A percentile compares a stretch with the other conserved stretches of the same genome.
Evolutionary conservation across 2,888 invertebrate genomes (phyloP).

Genomic region (Cheilosia urbana): DNA sequence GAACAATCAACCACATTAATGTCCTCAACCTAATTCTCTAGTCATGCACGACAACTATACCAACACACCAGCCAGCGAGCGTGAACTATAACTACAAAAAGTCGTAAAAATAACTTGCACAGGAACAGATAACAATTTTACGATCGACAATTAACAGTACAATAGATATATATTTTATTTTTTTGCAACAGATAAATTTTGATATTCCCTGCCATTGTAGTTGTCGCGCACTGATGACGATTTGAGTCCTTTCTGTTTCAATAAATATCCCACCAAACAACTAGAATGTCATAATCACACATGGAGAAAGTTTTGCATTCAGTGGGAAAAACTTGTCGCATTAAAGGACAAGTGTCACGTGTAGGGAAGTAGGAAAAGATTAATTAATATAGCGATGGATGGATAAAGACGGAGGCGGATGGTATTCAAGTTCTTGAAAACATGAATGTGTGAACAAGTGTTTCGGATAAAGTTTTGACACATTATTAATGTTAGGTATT

Average conservation of each 20-base stretch:
- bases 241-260: constrained; percentile 26
- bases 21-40: constrained; percentile 33
- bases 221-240: constrained; percentile 38
- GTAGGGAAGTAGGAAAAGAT: constrained; percentile 41
- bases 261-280: too few relatives aligned
- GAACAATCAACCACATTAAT: constrained; percentile 44
- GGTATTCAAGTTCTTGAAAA: constrained; percentile 32
- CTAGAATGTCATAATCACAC: constrained; percentile 9
- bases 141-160: constrained; percentile 64
- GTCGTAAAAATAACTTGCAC: constrained; percentile 45
- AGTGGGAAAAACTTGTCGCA: constrained; percentile 53
- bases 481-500: constrained; percentile 57
- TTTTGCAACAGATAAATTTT: constrained; percentile 60
- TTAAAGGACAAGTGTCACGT: constrained; percentile 62
- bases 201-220: constrained; percentile 20
- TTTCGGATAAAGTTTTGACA: constrained; percentile 54
- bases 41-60: constrained; percentile 34
- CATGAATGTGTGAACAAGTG: constrained; percentile 43
- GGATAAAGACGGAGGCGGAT: not conserved
- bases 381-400: constrained; percentile 44
- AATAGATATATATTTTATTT: constrained; percentile 24
- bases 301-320: constrained; percentile 41
- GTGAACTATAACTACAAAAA: not conserved
- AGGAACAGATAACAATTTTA: constrained; percentile 59
- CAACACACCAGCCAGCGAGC: not conserved